Evolutionary conservation across 2,797 vertebrate species (phyloP).

Genomic region (Pitangus sulphuratus): DNA sequence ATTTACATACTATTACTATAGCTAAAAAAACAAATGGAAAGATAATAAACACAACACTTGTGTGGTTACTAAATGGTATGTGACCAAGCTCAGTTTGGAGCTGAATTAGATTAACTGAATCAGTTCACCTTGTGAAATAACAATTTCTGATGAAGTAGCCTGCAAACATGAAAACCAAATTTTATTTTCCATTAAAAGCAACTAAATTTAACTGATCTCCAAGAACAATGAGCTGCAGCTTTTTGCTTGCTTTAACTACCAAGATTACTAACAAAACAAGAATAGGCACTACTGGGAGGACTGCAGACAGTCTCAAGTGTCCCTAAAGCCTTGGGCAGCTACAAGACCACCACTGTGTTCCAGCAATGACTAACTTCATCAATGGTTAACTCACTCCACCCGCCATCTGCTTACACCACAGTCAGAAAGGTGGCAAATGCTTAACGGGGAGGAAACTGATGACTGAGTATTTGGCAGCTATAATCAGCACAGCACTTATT

Average conservation of each 20-base stretch:
- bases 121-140: accelerated
- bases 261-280: background rate
- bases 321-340: background rate
- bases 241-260: background rate
- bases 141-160: background rate
- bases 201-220: background rate
- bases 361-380: background rate
- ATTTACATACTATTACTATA: background rate
- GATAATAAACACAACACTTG: background rate
- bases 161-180: background rate
- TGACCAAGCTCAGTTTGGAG: background rate
- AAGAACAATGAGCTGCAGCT: background rate
- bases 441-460: background rate
- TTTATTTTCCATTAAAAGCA: background rate
- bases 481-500: slow-evolving; percentile 3
- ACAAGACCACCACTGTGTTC: background rate
- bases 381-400: background rate
- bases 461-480: slow-evolving; percentile 38
- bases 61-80: background rate
- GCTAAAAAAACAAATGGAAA: background rate
- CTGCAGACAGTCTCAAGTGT: background rate
- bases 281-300: background rate
- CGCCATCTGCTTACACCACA: slow-evolving; percentile 2
- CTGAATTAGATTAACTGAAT: accelerated
- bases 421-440: slow-evolving; percentile 24